Percentiles rank a stretch among this genome's conserved stretches.
phyloP scores from a whole-genome alignment of 2,888 invertebrate genomes.

The Stenolophus ochropezus region DNA sequence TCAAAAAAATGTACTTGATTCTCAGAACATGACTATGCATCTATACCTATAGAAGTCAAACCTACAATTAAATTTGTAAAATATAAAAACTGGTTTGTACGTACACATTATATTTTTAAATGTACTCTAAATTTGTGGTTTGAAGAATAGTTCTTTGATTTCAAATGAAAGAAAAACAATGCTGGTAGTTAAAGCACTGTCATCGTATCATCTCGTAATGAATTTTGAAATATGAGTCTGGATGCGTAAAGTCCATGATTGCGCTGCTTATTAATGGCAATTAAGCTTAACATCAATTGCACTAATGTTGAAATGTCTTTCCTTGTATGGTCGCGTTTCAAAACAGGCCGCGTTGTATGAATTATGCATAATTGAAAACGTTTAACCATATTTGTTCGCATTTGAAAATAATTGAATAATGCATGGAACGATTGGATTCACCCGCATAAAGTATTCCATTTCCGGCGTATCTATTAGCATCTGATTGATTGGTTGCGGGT shows the following conservation, averaged over 20 bases:
- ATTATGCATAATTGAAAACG: slow-evolving; percentile 26
- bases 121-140: too few relatives aligned
- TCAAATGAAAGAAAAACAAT: too few relatives aligned
- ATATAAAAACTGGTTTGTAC: too few relatives aligned
- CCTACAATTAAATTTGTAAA: too few relatives aligned
- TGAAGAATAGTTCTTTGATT: too few relatives aligned
- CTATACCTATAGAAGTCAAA: too few relatives aligned
- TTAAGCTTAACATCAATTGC: slow-evolving; percentile 18
- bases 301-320: slow-evolving; percentile 19
- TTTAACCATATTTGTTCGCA: background rate
- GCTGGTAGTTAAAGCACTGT: too few relatives aligned
- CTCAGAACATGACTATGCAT: too few relatives aligned
- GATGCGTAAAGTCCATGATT: background rate
- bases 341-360: slow-evolving; percentile 20
- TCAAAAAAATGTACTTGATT: too few relatives aligned
- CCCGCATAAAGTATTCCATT: background rate
- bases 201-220: too few relatives aligned
- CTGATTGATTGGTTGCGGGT: slow-evolving; percentile 16
- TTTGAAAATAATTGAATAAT: background rate
- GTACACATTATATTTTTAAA: too few relatives aligned
- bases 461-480: background rate
- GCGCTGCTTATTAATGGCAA: background rate
- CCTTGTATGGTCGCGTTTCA: background rate
- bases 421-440: background rate
- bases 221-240: background rate